Percentiles rank a stretch among this genome's conserved stretches.
phyloP scores from a whole-genome alignment of 2,797 vertebrate genomes.

The Loris lydekkerianus region DNA sequence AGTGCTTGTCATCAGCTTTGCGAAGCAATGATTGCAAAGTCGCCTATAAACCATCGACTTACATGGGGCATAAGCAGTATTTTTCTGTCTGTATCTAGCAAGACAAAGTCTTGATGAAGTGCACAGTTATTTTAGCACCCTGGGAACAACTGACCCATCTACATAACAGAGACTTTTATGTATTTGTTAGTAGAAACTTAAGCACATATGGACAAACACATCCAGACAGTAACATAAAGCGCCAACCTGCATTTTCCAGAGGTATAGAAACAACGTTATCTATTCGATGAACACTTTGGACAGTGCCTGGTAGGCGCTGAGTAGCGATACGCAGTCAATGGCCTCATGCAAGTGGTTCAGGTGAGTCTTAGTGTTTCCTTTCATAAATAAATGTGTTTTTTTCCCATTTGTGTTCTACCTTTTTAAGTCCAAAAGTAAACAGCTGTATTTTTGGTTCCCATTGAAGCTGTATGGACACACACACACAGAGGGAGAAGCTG shows the following conservation, averaged over 20 bases:
- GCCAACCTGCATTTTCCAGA: background rate
- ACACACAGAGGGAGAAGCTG: background rate
- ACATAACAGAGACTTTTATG: conserved; percentile 24
- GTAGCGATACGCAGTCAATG: background rate
- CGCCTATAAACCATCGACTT: background rate
- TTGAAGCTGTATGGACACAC: background rate
- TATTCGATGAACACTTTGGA: background rate
- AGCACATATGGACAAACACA: background rate
- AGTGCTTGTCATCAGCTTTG: background rate
- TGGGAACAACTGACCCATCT: background rate
- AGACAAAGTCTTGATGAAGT: background rate
- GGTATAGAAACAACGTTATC: background rate
- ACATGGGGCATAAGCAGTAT: background rate
- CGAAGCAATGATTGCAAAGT: background rate
- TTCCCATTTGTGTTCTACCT: background rate
- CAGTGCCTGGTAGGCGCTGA: background rate
- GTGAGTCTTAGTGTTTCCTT: background rate
- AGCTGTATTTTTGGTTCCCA: background rate
- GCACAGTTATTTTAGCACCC: background rate
- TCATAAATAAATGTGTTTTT: conserved; percentile 3
- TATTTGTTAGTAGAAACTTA: conserved; percentile 1
- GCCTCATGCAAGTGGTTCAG: background rate
- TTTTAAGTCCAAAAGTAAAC: background rate
- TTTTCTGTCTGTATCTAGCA: background rate
- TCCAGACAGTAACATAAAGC: background rate